Evolutionary conservation across 2,113 vertebrate species (phyloP).

Genomic region (Lepisosteus oculatus): DNA sequence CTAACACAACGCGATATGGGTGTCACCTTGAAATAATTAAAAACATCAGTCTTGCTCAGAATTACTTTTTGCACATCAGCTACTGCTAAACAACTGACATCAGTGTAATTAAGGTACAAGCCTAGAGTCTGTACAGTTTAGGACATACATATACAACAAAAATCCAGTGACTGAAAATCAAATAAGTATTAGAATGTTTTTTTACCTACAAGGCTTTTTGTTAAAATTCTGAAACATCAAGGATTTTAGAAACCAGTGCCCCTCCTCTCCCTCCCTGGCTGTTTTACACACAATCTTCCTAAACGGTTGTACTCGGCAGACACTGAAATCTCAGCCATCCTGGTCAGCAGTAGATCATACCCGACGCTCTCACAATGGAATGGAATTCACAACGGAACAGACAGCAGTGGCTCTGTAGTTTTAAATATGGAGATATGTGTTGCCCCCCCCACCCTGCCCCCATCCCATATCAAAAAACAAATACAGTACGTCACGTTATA

Average conservation of each 20-base stretch:
- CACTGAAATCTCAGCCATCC: slow-evolving; percentile 29
- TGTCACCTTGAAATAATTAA: too few relatives aligned
- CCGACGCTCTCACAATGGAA: slow-evolving; percentile 57
- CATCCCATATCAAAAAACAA: slow-evolving; percentile 49
- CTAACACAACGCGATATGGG: too few relatives aligned
- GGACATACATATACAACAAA: slow-evolving; percentile 53
- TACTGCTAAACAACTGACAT: slow-evolving; percentile 49
- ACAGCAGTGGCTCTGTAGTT: slow-evolving; percentile 38
- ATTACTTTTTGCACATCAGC: slow-evolving; percentile 42
- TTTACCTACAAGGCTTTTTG: slow-evolving; percentile 66
- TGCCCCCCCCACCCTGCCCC: slow-evolving; percentile 27
- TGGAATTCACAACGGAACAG: slow-evolving; percentile 61
- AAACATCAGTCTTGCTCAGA: slow-evolving; percentile 26
- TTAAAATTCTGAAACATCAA: slow-evolving; percentile 64
- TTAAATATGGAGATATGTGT: slow-evolving; percentile 43
- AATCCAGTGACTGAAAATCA: slow-evolving; percentile 39
- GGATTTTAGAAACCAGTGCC: slow-evolving; percentile 28
- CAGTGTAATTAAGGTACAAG: slow-evolving; percentile 55
- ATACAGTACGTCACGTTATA: slow-evolving; percentile 75
- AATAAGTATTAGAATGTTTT: slow-evolving; percentile 57
- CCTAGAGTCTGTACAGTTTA: slow-evolving; percentile 60
- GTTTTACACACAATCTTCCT: too few relatives aligned
- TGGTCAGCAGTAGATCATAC: slow-evolving; percentile 42
- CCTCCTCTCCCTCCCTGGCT: too few relatives aligned
- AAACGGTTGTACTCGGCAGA: too few relatives aligned